Base-by-base conservation (phyloP, 2,113 vertebrate genomes). In the Spheniscus mendiculus region DNA sequence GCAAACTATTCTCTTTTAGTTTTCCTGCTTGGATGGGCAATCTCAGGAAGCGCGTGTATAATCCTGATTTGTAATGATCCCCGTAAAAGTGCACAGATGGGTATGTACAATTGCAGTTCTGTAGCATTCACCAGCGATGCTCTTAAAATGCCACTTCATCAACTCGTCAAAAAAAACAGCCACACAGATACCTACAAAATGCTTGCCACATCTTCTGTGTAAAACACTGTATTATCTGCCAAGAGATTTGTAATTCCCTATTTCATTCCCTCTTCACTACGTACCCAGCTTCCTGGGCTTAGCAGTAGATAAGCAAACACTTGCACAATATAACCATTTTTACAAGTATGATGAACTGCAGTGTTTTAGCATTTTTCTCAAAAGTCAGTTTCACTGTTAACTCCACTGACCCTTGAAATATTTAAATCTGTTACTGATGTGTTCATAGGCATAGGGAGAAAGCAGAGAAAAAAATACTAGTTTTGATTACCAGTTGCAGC, bases 141-240 rank as follows among this genome's bases (percentile, higher is more conserved):
- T 94, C 86, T 82, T 50, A 67, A 92, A 87, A 89, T 88, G 87
- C 49, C 77, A 70, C 56, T 97, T 96, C 69, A 87, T 42, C 86
- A 85, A 42, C 74, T 83, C 4, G 0, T 76, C 70, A 76, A 58
- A 87, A 85, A 85, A 90, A 91, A 2, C 56, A 90, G 70, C 69
- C 74, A 42, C 84, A 65, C 16, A 69, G 47, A 58, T 80, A 94
- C 71, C 82, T 92, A 13, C 8, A 4, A 85, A 85, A 66, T 6
- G 29, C 61, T 73, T 72, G 67, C 40, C 70, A 84, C 49, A 62
- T 65, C 32, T 76, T 69, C 77, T 76, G 52, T 11, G 5, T 70
- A 40, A 74, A 61, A 62, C 15, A 42, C 29, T 49, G 12, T 10
- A 16, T 34, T 62, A 59, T 45, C 45, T 80, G 50, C 66, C 87